Conservation (phyloP, 1,140 invertebrate species). For the Drosophila rhopaloa region DNA sequence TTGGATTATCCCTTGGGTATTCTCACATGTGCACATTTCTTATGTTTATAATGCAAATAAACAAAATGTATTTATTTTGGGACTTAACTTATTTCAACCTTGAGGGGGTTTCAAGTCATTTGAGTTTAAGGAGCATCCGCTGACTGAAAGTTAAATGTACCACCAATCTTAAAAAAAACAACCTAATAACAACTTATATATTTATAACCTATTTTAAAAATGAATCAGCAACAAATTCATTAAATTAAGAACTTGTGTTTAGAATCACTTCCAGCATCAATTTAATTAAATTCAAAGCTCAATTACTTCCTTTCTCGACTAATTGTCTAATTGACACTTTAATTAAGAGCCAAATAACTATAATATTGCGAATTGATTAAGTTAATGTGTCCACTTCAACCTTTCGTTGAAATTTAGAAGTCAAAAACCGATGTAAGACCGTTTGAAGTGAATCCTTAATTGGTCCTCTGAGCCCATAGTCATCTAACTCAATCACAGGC, state of each 20-base stretch:
- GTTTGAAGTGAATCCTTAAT: constrained; percentile 21
- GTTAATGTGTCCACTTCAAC: constrained; percentile 1
- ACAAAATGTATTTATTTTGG: constrained; percentile 5
- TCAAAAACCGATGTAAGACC: background rate
- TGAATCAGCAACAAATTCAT: no score
- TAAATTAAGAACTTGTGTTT: no score
- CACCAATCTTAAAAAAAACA: background rate
- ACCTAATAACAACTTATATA: no score
- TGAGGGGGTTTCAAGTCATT: constrained; percentile 1
- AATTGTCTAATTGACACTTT: background rate
- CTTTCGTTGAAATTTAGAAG: background rate
- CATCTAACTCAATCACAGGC: constrained; percentile 58
- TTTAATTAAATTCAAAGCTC: background rate
- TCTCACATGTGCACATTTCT: background rate
- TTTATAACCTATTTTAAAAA: no score
- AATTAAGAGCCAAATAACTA: background rate
- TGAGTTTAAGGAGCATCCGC: background rate
- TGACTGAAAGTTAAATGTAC: background rate
- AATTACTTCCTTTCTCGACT: background rate
- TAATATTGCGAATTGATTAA: background rate
- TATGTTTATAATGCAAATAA: constrained; percentile 14
- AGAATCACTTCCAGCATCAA: background rate
- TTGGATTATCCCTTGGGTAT: constrained; percentile 1
- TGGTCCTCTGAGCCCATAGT: constrained; percentile 25
- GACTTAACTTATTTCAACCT: background rate